phyloP scores from a whole-genome alignment of 1,140 invertebrate species.

The Magallana gigas region DNA sequence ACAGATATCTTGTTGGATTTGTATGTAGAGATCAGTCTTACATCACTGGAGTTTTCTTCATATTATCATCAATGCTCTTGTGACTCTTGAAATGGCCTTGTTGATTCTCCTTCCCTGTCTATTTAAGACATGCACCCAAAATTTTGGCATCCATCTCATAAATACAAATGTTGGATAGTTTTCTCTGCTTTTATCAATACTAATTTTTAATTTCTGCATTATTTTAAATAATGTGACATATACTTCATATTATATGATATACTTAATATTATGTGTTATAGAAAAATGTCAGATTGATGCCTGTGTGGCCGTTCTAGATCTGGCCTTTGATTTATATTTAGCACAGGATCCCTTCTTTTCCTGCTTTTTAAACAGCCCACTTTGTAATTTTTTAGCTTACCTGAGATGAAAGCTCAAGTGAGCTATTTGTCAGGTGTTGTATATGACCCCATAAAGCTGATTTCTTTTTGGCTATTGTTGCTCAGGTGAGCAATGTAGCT shows the following conservation, averaged over 20 bases:
- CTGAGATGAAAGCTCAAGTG: too few species aligned
- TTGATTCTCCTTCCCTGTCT: not conserved
- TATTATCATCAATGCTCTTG: not conserved
- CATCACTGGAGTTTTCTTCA: not conserved
- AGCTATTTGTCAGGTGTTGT: too few species aligned
- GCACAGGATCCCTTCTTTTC: not conserved
- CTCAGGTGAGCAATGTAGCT: too few species aligned
- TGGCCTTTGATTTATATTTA: not conserved
- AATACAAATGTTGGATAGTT: not conserved
- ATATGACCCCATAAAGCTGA: too few species aligned
- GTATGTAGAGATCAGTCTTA: not conserved
- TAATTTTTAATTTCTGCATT: not conserved
- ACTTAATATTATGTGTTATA: too few species aligned
- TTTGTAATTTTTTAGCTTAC: not conserved
- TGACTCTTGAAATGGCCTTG: not conserved
- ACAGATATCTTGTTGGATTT: not conserved
- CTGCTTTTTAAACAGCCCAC: not conserved
- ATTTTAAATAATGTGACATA: not conserved
- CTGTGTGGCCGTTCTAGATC: not conserved
- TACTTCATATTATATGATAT: not conserved
- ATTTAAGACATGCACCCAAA: not conserved
- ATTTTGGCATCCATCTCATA: not conserved
- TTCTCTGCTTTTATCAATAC: not conserved
- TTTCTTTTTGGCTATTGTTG: too few species aligned
- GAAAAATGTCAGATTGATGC: not conserved